A percentile compares a stretch with the other conserved stretches of the same genome.
phyloP scores from a whole-genome alignment of 2,113 vertebrate genomes.

The Melanerpes formicivorus region DNA sequence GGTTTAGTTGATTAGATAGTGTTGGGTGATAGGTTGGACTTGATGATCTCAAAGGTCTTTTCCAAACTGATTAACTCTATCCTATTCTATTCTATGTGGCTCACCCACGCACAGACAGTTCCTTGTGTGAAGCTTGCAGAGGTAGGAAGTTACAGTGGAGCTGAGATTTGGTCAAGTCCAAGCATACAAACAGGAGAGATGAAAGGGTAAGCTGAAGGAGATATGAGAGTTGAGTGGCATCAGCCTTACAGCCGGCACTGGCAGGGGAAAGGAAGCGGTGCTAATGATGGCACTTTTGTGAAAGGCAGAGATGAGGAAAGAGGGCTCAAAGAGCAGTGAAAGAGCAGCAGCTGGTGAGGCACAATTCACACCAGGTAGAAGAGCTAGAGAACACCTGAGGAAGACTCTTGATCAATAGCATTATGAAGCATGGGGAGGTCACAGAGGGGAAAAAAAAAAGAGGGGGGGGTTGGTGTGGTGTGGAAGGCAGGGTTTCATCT shows the following conservation, averaged over 20 bases:
- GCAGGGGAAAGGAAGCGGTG: background rate
- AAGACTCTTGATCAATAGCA: background rate
- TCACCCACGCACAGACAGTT: background rate
- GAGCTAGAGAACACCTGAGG: background rate
- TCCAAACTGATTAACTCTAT: too few relatives aligned
- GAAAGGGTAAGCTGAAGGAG: background rate
- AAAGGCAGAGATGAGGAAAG: background rate
- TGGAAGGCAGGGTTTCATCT: background rate
- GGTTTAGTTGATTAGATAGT: too few relatives aligned
- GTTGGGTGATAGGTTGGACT: background rate
- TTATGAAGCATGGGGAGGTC: background rate
- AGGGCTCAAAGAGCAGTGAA: background rate
- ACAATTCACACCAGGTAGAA: background rate
- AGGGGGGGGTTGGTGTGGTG: background rate
- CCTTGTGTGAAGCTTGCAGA: background rate
- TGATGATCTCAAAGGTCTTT: too few relatives aligned
- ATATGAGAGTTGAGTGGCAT: background rate
- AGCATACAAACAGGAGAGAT: background rate
- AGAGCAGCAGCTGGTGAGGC: conserved; percentile 1
- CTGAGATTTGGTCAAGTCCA: background rate
- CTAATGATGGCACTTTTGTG: background rate
- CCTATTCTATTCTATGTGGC: background rate
- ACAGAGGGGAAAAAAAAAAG: background rate
- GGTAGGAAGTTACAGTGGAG: background rate
- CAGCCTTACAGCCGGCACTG: background rate